Evolutionary conservation across 2,888 invertebrate genomes (phyloP), one percentile per base, ranked within the genome.

Genomic region (Eupithecia insigniata): DNA sequence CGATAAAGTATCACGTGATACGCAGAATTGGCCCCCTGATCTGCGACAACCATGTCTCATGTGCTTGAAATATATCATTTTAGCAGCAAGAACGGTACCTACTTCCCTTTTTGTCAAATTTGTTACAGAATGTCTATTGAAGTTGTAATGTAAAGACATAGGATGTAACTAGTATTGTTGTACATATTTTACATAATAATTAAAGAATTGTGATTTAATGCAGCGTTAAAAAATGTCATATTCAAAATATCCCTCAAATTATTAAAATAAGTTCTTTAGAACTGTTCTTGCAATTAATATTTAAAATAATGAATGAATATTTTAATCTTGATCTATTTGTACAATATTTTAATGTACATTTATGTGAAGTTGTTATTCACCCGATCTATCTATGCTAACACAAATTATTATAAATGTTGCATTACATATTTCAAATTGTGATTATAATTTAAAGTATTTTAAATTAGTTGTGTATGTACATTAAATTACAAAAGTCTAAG

Each of bases 401-500:
- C 1, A 55, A 55, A 55, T 3, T 26, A 55, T 12, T 14, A 14
- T 55, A 55, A 1, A 14, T 14, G 26, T 55, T 55, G 55, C 26
- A 55, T 55, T 55, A n/a, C n/a, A n/a, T n/a, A 55, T 26, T 55
- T 55, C 12, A 62, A 62, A 62, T 62, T 62, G 61, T 62, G 61
- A 62, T 62, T 62, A 55, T 55, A n/a, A 62, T 62, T 60, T 8
- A 18, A 62, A 22, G 8, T 62, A 32, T 22, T 30, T 32, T 60
- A 30, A 30, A 30, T 18, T 60, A 60, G 8, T 5, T 62, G n/a
- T n/a, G 12, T 62, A 62, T 32, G 34, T 62, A 62, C 61, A 62
- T 62, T 26, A 55, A 66, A 58, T 66, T 70, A 70, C 60, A 70
- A 32, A 22, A 30, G 16, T 73, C 67, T 26, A 46, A 77, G 71